A percentile compares a stretch with the other conserved stretches of the same genome.
These are phyloP conservation scores for Oxyteleia sp. DNA, from an alignment of 2,888 invertebrate genomes.

Conservation along the genomic window DNA sequence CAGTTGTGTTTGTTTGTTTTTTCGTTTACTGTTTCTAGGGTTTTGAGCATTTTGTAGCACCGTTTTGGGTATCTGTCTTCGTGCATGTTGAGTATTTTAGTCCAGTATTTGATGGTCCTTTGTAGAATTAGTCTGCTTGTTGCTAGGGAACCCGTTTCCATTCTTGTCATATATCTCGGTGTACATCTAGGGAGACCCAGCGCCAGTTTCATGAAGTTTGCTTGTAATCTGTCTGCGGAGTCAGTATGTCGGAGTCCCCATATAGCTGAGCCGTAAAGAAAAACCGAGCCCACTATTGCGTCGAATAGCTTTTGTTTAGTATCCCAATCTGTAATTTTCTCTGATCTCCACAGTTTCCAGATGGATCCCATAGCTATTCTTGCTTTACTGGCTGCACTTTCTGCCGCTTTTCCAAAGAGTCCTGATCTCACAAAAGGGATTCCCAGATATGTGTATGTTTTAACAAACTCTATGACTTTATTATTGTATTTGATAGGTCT, in stretches of 20 bases:
- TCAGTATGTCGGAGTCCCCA: constrained; percentile 6
- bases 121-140: not conserved
- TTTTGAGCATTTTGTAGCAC: not conserved
- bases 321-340: constrained; percentile 20
- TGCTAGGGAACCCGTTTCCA: constrained; percentile 14
- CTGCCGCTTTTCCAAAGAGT: not conserved
- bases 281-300: not conserved
- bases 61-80: constrained; percentile 8
- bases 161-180: constrained; percentile 3
- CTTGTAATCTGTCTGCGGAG: constrained; percentile 1
- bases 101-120: constrained; percentile 14
- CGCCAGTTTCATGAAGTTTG: constrained; percentile 6
- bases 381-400: constrained; percentile 15
- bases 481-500: constrained; percentile 24
- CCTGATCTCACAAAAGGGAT: constrained; percentile 35
- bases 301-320: constrained; percentile 30
- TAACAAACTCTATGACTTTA: constrained; percentile 21
- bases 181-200: constrained; percentile 12
- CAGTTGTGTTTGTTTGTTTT: not conserved
- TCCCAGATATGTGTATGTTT: constrained; percentile 51
- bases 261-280: constrained; percentile 6
- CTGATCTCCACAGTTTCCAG: constrained; percentile 15
- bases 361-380: constrained; percentile 35
- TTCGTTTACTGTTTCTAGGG: not conserved
- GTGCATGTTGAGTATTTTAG: constrained; percentile 1